Base-by-base conservation (phyloP, 2,888 invertebrate species). In the Campoplex capitator region DNA sequence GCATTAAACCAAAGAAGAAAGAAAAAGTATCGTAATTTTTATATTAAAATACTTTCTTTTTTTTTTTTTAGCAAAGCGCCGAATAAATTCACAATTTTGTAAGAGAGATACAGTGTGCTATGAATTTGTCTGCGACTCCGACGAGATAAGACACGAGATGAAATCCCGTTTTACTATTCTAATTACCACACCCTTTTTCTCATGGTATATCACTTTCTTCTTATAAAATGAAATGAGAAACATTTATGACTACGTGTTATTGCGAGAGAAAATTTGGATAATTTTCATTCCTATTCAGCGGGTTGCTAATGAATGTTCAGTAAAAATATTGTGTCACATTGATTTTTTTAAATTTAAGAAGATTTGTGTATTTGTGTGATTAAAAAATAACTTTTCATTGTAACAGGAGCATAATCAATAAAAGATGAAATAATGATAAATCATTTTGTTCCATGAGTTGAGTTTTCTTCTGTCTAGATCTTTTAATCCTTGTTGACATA, bases 131-230 rank as follows among this genome's bases (percentile, higher is more conserved):
- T 18, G 23, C 38, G 82, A 75, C 18, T 82, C 42, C 48, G 23
- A 62, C 23, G 74, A 74, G 82, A 78, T 85, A 77, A 81, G 76
- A 71, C 84, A 70, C 84, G 76, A 51, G 73, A 81, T 78, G 82
- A 82, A 85, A 78, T 62, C 82, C 62, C 58, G 78, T 73, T 85
- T 70, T 78, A 51, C 35, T 51, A 71, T 58, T 78, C 73, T 82
- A 82, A 82, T 85, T 73, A 74, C 73, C 23, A 23, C 7, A 35
- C 38, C 38, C 54, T 48, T 23, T 62, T 28, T 18, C 45, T 28
- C 65, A 4, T 54, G 48, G 45, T 42, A 38, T 56, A 45, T 70
- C 48, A 11, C 56, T 38, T 38, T 77, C 45, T 13, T 70, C 56
- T 56, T 73, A 56, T 76, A 75, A 71, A 48, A 23, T 8, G 58